Conservation (phyloP, 1,140 invertebrate genomes). For the Mamestra configurata region DNA sequence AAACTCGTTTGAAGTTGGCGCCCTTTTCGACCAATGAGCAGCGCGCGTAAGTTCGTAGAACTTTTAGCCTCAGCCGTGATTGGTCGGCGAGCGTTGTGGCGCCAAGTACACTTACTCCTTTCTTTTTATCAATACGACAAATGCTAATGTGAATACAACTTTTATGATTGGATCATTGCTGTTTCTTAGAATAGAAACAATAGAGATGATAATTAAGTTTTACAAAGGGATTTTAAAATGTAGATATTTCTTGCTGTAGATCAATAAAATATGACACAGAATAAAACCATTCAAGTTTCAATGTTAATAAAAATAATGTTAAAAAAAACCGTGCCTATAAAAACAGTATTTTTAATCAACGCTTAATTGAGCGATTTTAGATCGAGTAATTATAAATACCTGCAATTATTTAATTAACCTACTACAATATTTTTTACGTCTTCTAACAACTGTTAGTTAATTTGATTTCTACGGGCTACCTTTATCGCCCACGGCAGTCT, state of each 20-base stretch:
- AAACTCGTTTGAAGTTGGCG: slow-evolving; percentile 69
- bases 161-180: slow-evolving; percentile 3
- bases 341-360: neutral
- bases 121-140: slow-evolving; percentile 35
- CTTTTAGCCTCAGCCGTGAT: slow-evolving; percentile 74
- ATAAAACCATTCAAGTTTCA: neutral
- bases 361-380: neutral
- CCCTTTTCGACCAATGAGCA: slow-evolving; percentile 70
- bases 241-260: neutral
- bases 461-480: slow-evolving; percentile 17
- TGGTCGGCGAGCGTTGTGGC: slow-evolving; percentile 57
- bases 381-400: neutral
- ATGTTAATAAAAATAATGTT: neutral
- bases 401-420: slow-evolving; percentile 28
- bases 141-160: slow-evolving; percentile 26
- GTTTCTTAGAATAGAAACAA: neutral
- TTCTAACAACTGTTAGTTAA: slow-evolving; percentile 20
- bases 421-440: slow-evolving; percentile 15
- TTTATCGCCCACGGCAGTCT: slow-evolving; percentile 30
- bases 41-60: slow-evolving; percentile 74
- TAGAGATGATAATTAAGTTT: neutral
- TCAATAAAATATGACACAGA: too few relatives aligned
- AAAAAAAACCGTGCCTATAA: neutral
- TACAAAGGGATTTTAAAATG: too few relatives aligned
- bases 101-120: slow-evolving; percentile 41